Evolutionary conservation across 2,888 invertebrate species (phyloP).

Genomic region (Liodrosophila aerea): DNA sequence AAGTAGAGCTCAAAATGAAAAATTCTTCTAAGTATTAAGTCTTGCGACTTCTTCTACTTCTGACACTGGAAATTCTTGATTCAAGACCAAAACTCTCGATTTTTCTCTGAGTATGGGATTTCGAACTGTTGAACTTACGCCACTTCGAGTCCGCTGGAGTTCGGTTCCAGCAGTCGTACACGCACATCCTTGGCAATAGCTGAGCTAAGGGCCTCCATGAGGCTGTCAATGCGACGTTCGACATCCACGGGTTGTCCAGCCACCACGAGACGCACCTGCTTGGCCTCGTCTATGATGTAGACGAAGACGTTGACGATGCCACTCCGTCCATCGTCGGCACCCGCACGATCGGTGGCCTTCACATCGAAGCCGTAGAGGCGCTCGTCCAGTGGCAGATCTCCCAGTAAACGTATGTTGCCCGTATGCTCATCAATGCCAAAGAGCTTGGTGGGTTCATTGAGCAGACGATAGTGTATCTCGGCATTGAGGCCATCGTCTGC

Average conservation of each 20-base stretch:
- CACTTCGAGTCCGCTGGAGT: slow-evolving; percentile 84
- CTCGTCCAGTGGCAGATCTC: slow-evolving; percentile 87
- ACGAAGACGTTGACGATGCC: slow-evolving; percentile 94
- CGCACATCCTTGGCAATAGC: slow-evolving; percentile 91
- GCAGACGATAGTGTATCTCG: slow-evolving; percentile 90
- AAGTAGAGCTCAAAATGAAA: no score
- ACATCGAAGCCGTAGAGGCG: slow-evolving; percentile 93
- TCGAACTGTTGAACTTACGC: no score
- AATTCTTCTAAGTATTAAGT: no score
- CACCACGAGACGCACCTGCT: slow-evolving; percentile 90
- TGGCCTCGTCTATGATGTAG: slow-evolving; percentile 91
- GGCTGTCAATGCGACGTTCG: slow-evolving; percentile 87
- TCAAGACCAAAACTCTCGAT: no score
- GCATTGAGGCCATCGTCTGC: slow-evolving; percentile 89
- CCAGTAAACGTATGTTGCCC: slow-evolving; percentile 89
- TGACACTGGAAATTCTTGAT: no score
- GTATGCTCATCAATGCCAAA: slow-evolving; percentile 90
- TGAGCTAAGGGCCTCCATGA: slow-evolving; percentile 87
- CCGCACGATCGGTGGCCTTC: slow-evolving; percentile 91
- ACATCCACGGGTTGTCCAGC: slow-evolving; percentile 90
- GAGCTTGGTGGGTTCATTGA: slow-evolving; percentile 89
- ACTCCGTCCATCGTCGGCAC: slow-evolving; percentile 91
- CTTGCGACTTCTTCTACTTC: no score
- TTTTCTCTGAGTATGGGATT: no score
- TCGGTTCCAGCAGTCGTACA: slow-evolving; percentile 90